Conservation (phyloP, 2,113 vertebrate species). For the Dromas ardeola region DNA sequence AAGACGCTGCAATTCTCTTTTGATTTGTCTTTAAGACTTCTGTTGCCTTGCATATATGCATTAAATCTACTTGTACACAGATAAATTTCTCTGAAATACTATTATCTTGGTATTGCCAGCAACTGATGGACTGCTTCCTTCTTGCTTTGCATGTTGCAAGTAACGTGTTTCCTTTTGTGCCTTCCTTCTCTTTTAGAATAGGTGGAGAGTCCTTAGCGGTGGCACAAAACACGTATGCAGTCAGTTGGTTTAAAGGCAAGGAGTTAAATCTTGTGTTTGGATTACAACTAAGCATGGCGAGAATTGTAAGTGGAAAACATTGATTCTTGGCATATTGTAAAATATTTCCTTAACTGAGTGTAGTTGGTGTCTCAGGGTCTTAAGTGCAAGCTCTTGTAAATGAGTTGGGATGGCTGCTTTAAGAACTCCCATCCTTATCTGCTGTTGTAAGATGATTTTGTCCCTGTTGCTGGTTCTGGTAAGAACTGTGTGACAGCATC, state of each 20-base stretch:
- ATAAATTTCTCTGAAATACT: not conserved
- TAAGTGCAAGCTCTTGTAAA: not conserved
- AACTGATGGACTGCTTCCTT: not conserved
- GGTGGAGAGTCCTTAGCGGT: conserved; percentile 97
- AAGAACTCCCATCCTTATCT: not conserved
- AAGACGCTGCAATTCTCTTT: accelerated
- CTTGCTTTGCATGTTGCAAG: not conserved
- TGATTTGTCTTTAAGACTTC: not conserved
- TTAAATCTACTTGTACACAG: accelerated
- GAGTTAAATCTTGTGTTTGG: conserved; percentile 97
- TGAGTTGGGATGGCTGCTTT: not conserved
- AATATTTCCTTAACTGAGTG: not conserved
- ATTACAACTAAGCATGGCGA: conserved; percentile 96
- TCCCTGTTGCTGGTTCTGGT: not conserved
- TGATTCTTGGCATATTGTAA: not conserved
- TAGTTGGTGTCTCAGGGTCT: not conserved
- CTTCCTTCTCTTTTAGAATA: conserved; percentile 75
- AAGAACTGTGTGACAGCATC: not conserved
- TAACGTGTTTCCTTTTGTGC: accelerated
- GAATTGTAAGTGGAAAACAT: conserved; percentile 81
- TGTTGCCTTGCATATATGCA: accelerated
- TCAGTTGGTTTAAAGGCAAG: conserved; percentile 99
- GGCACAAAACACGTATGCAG: conserved; percentile 96
- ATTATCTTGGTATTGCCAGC: no score
- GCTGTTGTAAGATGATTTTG: not conserved